Evolutionary conservation across 2,797 vertebrate species (phyloP).

Genomic region (Sebastolobus alascanus): DNA sequence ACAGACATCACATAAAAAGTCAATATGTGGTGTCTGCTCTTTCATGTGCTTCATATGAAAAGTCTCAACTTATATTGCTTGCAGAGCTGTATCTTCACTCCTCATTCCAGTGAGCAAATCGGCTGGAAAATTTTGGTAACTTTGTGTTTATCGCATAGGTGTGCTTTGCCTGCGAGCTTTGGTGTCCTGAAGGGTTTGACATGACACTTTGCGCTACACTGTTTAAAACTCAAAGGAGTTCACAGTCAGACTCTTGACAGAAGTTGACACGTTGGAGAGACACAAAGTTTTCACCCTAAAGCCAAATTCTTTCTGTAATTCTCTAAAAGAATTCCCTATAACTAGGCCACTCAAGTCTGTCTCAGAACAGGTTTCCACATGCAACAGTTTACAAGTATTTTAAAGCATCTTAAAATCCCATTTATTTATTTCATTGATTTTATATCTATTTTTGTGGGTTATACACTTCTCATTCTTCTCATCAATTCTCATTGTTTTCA

Average conservation of each 20-base stretch:
- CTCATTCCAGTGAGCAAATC: background rate
- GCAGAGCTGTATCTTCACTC: background rate
- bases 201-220: background rate
- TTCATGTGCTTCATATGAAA: background rate
- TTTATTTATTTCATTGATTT: background rate
- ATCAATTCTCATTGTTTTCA: background rate
- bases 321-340: background rate
- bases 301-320: slow-evolving; percentile 5
- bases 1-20: no score
- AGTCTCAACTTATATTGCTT: background rate
- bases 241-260: background rate
- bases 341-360: background rate
- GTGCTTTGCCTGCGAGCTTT: background rate
- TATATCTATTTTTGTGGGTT: background rate
- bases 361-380: background rate
- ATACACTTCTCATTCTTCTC: background rate
- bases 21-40: no score
- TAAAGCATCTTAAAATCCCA: background rate
- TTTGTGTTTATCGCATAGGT: background rate
- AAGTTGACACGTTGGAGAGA: background rate
- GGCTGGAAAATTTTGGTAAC: background rate
- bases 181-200: background rate
- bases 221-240: background rate
- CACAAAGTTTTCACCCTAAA: background rate
- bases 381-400: background rate